These are phyloP conservation scores for Drosophila neutralis DNA, from an alignment of 2,888 invertebrate species.

Conservation along the genomic window DNA sequence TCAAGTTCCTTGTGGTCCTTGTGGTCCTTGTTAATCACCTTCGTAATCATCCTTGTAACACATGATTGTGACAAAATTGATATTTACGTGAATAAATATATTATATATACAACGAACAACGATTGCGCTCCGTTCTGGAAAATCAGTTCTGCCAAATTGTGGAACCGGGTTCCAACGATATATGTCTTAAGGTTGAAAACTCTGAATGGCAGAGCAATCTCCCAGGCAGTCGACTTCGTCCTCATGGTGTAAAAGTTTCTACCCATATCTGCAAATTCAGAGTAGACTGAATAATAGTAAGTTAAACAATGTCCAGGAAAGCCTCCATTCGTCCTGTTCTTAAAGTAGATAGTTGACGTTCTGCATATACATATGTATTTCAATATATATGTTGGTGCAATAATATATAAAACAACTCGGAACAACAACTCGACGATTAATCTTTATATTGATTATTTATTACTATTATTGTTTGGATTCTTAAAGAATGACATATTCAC, in stretches of 20 bases:
- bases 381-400: too few relatives aligned
- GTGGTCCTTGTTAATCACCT: conserved; percentile 19
- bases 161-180: too few relatives aligned
- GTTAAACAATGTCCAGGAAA: neutral
- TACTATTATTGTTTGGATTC: too few relatives aligned
- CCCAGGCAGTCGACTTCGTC: neutral
- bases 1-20: conserved; percentile 22
- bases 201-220: neutral
- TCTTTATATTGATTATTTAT: too few relatives aligned
- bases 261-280: neutral
- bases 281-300: neutral
- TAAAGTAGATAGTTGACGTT: neutral
- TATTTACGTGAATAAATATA: conserved; percentile 7
- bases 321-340: neutral
- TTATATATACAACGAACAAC: neutral
- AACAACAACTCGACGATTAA: too few relatives aligned
- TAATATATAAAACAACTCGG: too few relatives aligned
- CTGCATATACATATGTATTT: too few relatives aligned
- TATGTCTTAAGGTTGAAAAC: too few relatives aligned
- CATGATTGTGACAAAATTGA: conserved; percentile 5
- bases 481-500: too few relatives aligned
- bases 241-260: neutral
- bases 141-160: too few relatives aligned
- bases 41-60: neutral
- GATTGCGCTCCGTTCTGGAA: neutral